These are phyloP conservation scores for Agrochola circellaris DNA, from an alignment of 2,888 invertebrate species.

Conservation along the genomic window DNA sequence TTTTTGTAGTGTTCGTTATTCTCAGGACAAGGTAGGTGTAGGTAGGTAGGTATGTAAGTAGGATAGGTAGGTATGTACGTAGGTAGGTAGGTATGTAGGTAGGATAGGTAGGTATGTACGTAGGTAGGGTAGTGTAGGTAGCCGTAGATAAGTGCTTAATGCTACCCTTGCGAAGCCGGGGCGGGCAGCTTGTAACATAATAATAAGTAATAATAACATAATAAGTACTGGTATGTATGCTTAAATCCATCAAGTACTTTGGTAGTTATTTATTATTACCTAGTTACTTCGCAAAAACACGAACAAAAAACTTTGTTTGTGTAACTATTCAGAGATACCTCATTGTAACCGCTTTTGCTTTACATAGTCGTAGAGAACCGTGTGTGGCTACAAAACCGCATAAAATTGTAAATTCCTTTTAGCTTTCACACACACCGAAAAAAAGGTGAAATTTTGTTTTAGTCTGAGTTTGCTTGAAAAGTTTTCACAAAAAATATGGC, in stretches of 20 bases:
- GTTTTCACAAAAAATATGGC: slow-evolving; percentile 14
- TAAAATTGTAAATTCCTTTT: slow-evolving; percentile 24
- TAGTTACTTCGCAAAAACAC: slow-evolving; percentile 6
- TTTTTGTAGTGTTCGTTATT: no score
- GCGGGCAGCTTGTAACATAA: no score
- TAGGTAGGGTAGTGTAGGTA: no score
- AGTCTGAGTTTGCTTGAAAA: slow-evolving; percentile 9
- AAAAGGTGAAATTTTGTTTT: slow-evolving; percentile 13
- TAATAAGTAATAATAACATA: no score
- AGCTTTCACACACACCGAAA: slow-evolving; percentile 29
- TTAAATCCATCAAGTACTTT: not conserved
- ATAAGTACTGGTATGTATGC: no score
- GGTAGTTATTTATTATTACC: not conserved
- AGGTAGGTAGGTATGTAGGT: no score
- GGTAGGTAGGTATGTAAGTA: no score
- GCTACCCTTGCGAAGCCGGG: no score
- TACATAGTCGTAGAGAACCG: slow-evolving; percentile 20
- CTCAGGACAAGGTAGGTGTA: no score
- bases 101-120: no score
- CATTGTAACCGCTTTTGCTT: slow-evolving; percentile 11
- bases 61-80: no score
- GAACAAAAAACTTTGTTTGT: slow-evolving; percentile 16
- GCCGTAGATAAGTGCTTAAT: no score
- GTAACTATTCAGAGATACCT: slow-evolving; percentile 11
- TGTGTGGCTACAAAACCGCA: not conserved